Evolutionary conservation across 2,113 vertebrate genomes (phyloP).

Genomic region (Chaetodon trifascialis): DNA sequence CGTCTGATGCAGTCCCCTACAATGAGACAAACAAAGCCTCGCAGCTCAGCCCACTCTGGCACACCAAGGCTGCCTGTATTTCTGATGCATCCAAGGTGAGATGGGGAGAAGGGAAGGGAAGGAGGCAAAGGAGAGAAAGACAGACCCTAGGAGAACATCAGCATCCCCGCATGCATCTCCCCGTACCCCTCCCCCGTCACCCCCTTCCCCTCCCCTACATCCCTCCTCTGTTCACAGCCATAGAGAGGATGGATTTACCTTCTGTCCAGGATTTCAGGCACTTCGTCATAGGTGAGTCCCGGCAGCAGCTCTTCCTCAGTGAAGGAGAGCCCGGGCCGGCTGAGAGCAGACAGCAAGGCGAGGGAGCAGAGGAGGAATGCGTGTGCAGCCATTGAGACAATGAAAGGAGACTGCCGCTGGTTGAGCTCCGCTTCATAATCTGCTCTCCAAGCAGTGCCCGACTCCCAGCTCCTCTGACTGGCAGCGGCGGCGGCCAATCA

Average conservation of each 20-base stretch:
- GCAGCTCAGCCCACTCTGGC: slow-evolving; percentile 40
- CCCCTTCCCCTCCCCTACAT: slow-evolving; percentile 11
- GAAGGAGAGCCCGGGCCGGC: slow-evolving; percentile 74
- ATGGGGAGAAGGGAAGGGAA: background rate
- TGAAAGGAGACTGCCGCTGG: slow-evolving; percentile 82
- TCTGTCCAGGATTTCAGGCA: slow-evolving; percentile 86
- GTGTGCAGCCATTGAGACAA: slow-evolving; percentile 88
- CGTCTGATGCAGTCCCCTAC: slow-evolving; percentile 77
- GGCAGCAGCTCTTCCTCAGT: slow-evolving; percentile 71
- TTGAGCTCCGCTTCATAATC: slow-evolving; percentile 86
- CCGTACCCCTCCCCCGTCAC: slow-evolving; percentile 44
- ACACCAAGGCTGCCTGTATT: slow-evolving; percentile 22
- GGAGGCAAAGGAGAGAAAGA: slow-evolving; percentile 25
- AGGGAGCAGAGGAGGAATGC: slow-evolving; percentile 81
- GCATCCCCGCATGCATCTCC: slow-evolving; percentile 68
- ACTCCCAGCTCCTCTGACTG: slow-evolving; percentile 77
- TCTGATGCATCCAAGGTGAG: slow-evolving; percentile 54
- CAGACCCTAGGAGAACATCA: slow-evolving; percentile 50
- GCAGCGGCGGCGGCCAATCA: slow-evolving; percentile 77
- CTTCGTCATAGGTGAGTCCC: slow-evolving; percentile 81
- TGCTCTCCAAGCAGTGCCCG: slow-evolving; percentile 83
- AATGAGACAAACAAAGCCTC: slow-evolving; percentile 76
- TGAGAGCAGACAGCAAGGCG: slow-evolving; percentile 77
- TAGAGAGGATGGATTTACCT: slow-evolving; percentile 80
- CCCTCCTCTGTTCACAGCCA: slow-evolving; percentile 53